These are phyloP conservation scores for Spodoptera picta DNA, from an alignment of 2,888 invertebrate genomes.

Conservation along the genomic window DNA sequence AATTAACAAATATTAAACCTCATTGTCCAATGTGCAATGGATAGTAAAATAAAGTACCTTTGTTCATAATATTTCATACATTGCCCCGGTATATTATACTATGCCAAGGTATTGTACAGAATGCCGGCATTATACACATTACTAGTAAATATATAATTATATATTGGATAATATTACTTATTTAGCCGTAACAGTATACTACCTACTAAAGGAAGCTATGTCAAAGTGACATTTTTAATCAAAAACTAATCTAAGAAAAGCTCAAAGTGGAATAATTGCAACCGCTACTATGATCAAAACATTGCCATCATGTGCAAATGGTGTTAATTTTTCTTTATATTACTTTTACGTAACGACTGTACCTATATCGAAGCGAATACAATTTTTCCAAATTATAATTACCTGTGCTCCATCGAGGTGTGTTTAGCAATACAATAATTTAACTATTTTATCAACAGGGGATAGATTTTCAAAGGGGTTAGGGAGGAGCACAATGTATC, in stretches of 20 bases:
- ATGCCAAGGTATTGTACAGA: too few relatives aligned
- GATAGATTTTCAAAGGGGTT: constrained; percentile 20
- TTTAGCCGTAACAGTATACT: constrained; percentile 61
- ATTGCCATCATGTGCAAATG: constrained; percentile 60
- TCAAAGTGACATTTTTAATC: constrained; percentile 61
- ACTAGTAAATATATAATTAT: constrained; percentile 19
- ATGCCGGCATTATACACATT: too few relatives aligned
- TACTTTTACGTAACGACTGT: constrained; percentile 52
- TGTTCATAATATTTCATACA: too few relatives aligned
- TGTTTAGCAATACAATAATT: constrained; percentile 64
- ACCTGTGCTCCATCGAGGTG: constrained; percentile 79
- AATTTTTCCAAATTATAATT: constrained; percentile 62
- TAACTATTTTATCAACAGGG: constrained; percentile 30
- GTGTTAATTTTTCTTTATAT: constrained; percentile 39
- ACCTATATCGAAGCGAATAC: constrained; percentile 59
- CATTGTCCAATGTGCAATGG: too few relatives aligned
- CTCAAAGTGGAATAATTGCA: constrained; percentile 67
- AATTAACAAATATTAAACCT: too few relatives aligned
- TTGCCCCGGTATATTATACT: too few relatives aligned
- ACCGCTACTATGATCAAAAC: constrained; percentile 58
- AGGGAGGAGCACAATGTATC: constrained; percentile 47
- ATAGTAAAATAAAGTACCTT: too few relatives aligned
- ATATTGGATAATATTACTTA: constrained; percentile 40
- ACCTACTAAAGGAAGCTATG: constrained; percentile 72
- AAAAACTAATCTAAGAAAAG: constrained; percentile 72